A percentile compares a stretch with the other conserved stretches of the same genome.
phyloP scores from a whole-genome alignment of 2,888 invertebrate species.

The Polydrusus cervinus region DNA sequence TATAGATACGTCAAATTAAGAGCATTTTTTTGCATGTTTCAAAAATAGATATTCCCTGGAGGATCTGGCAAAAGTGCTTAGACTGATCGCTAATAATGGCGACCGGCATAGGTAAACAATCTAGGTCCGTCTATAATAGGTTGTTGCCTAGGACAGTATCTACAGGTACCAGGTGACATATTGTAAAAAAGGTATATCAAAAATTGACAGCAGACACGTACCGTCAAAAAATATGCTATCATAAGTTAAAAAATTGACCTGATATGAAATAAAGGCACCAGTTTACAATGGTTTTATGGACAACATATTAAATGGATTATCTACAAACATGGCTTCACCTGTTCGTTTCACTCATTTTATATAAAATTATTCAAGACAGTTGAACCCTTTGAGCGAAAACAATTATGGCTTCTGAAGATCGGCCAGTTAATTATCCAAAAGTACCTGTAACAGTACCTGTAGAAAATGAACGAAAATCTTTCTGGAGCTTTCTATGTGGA shows the following conservation, averaged over 20 bases:
- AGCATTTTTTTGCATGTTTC: no score
- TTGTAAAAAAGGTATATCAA: background rate
- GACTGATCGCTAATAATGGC: no score
- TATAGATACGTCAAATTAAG: no score
- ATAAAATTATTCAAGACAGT: background rate
- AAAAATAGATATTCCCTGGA: no score
- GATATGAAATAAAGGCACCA: background rate
- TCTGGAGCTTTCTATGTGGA: slow-evolving; percentile 54
- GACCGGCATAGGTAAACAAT: no score
- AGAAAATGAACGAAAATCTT: background rate
- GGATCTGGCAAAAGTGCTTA: no score
- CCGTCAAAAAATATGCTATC: background rate
- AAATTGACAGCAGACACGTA: background rate
- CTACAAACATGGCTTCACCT: background rate
- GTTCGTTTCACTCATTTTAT: background rate
- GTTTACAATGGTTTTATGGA: background rate
- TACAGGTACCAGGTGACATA: background rate
- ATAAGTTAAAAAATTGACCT: background rate
- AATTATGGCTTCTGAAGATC: slow-evolving; percentile 14
- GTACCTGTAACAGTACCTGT: background rate
- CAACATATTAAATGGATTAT: background rate
- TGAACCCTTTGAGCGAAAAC: background rate
- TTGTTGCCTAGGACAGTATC: no score
- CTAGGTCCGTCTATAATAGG: no score
- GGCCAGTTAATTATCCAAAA: background rate